Base-by-base conservation (phyloP, 2,797 vertebrate genomes). In the Mormyrops attenuatus region DNA sequence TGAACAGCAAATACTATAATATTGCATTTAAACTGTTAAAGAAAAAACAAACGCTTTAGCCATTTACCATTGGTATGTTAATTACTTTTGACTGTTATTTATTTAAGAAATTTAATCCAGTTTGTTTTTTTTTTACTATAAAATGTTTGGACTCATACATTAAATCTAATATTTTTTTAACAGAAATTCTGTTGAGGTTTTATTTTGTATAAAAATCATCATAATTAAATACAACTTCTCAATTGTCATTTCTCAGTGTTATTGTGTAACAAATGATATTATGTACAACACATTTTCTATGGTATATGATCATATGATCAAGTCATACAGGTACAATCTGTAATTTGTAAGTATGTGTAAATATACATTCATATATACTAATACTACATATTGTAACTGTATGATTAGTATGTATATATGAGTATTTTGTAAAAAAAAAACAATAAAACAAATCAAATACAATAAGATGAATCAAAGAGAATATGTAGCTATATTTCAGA, bases 11-110 rank as follows among this genome's bases (percentile, higher is more conserved):
- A 49, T 13, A 11, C 82, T 13, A 11, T 47, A 85, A 85, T 85
- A 85, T 52, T 85, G 44, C 82, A 50, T 85, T 85, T 49, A 44
- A 82, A 44, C 41, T 82, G 77, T 82, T 80, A 49, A 44, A 85
- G 41, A n/a, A 26, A 85, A 50, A 41, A 80, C 17, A 44, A 49
- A 44, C 2, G 7, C 9, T 84, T n/a, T 22, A 49, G 8, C 47
- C 9, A 85, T 85, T 49, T 85, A 49, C 3, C 20, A 49, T 13
- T 85, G n/a, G 82, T 85, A 26, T 85, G 82, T 50, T 5, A 26
- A 50, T 85, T 49, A 49, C 82, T 26, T 85, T 49, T 52, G 44
- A 44, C 44, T 82, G 38, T 49, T 85, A 13, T 52, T 50, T 52
- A 49, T 52, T 26, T 49, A n/a, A 52, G 9, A 9, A n/a, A 5